phyloP scores from a whole-genome alignment of 2,888 invertebrate genomes.

The Pediacus dermestoides region DNA sequence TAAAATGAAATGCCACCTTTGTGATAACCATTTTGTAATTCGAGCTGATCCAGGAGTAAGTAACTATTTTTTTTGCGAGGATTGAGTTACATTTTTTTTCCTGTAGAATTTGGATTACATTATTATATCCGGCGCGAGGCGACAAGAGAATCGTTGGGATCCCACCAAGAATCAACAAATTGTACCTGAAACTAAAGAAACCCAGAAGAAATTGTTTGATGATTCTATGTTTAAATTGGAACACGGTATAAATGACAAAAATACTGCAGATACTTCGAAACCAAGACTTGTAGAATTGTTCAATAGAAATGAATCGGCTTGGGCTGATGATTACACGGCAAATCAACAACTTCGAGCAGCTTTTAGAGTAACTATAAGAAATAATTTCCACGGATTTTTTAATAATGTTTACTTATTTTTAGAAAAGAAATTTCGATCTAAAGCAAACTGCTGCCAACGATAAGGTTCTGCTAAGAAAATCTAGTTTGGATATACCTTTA shows the following conservation, averaged over 20 bases:
- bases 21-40: conserved; percentile 96
- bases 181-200: conserved; percentile 87
- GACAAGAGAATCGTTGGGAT: conserved; percentile 99
- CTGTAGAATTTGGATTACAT: conserved; percentile 93
- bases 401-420: conserved; percentile 37
- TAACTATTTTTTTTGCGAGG: conserved; percentile 28
- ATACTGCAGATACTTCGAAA: conserved; percentile 65
- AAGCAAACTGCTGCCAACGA: conserved; percentile 71
- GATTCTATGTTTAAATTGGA: conserved; percentile 99
- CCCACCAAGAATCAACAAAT: conserved; percentile 93
- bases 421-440: conserved; percentile 72
- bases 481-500: conserved; percentile 72
- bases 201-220: conserved; percentile 82
- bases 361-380: conserved; percentile 68
- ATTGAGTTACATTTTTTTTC: conserved; percentile 8
- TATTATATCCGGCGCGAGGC: conserved; percentile 87
- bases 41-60: conserved; percentile 95
- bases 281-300: conserved; percentile 73
- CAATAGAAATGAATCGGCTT: conserved; percentile 72
- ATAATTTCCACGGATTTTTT: conserved; percentile 13
- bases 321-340: conserved; percentile 90
- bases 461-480: conserved; percentile 66
- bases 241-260: conserved; percentile 80
- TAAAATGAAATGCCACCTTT: conserved; percentile 97
- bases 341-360: conserved; percentile 80